Evolutionary conservation across 2,113 vertebrate species (phyloP).

Genomic region (Oriolus oriolus): DNA sequence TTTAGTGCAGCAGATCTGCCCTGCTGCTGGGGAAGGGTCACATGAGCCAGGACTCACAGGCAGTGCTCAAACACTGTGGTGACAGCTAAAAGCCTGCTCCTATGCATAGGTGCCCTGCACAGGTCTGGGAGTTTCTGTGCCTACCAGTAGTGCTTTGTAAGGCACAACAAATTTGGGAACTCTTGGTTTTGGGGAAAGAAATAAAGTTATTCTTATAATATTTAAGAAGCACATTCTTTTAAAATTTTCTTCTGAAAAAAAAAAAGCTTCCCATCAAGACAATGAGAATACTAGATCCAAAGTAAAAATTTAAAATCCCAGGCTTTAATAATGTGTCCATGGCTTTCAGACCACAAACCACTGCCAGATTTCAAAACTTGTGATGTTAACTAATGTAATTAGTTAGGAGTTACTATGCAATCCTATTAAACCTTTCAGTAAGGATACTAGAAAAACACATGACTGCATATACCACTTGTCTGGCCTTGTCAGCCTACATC

Average conservation of each 20-base stretch:
- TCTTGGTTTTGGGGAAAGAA: neutral
- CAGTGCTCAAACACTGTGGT: neutral
- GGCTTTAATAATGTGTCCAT: accelerated
- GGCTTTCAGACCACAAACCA: neutral
- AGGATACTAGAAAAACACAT: neutral
- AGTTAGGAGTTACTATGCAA: neutral
- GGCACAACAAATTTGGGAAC: neutral
- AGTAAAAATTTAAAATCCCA: neutral
- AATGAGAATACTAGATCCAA: neutral
- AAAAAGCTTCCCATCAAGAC: neutral
- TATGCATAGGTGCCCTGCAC: neutral
- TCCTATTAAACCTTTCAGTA: neutral
- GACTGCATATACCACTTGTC: neutral
- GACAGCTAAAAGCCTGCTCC: neutral
- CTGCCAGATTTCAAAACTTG: neutral
- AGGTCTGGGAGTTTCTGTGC: neutral
- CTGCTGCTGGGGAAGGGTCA: neutral
- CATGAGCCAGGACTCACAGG: neutral
- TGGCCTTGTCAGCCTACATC: neutral
- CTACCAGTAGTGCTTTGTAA: neutral
- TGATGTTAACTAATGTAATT: neutral
- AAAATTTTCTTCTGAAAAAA: neutral
- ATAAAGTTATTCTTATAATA: neutral
- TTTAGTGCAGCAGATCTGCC: neutral
- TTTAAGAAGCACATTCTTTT: neutral